A percentile compares a stretch with the other conserved stretches of the same genome.
Conservation (phyloP, 2,888 invertebrate species). For the Himalopsyche anomala region DNA sequence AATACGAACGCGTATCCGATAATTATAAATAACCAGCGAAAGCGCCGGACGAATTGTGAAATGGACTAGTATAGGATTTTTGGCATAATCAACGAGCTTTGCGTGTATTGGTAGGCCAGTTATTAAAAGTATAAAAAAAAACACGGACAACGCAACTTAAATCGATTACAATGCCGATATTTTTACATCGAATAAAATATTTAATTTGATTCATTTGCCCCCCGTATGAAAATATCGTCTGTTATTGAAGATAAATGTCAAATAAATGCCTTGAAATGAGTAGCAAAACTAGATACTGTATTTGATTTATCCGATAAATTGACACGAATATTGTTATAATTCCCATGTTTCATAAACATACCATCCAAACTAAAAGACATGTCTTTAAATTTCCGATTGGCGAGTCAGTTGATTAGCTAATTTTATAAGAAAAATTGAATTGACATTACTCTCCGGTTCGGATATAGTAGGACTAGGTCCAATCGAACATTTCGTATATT, state of each 20-base stretch:
- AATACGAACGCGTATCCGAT: not conserved
- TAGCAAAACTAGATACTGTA: slow-evolving; percentile 4
- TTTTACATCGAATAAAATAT: too few relatives aligned
- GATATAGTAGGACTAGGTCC: slow-evolving; percentile 75
- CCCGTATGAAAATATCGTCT: not conserved
- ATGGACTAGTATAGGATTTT: slow-evolving; percentile 21
- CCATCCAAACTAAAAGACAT: not conserved
- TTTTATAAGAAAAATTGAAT: slow-evolving; percentile 47
- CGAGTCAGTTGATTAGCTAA: slow-evolving; percentile 12
- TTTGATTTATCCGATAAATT: not conserved
- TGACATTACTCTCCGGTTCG: slow-evolving; percentile 75
- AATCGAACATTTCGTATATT: slow-evolving; percentile 72
- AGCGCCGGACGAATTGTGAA: slow-evolving; percentile 28
- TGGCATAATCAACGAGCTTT: slow-evolving; percentile 34
- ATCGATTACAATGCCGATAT: too few relatives aligned
- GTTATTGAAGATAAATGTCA: slow-evolving; percentile 31
- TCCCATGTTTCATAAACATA: slow-evolving; percentile 12
- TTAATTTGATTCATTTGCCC: not conserved
- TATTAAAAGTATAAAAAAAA: slow-evolving; percentile 34
- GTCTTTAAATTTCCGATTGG: slow-evolving; percentile 38
- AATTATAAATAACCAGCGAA: slow-evolving; percentile 12
- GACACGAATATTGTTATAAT: not conserved
- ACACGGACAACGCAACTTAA: not conserved
- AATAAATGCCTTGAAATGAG: slow-evolving; percentile 35
- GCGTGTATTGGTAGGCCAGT: slow-evolving; percentile 2